phyloP scores from a whole-genome alignment of 2,113 vertebrate species.

The Tragulus kanchil region DNA sequence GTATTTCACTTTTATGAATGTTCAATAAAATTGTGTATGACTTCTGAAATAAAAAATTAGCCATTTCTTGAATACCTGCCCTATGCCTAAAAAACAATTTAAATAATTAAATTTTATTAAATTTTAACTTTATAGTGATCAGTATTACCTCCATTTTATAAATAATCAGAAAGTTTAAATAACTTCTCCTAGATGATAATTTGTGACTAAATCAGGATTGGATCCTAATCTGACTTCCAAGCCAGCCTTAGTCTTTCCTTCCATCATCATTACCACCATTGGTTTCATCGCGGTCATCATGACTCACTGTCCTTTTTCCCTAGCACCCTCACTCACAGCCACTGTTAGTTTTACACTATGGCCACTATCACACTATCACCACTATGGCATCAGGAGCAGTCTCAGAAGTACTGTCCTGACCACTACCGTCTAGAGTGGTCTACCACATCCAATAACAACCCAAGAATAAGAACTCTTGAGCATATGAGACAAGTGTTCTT shows the following conservation, averaged over 20 bases:
- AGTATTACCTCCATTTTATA: background rate
- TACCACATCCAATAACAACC: background rate
- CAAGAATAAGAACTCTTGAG: background rate
- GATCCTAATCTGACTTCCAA: background rate
- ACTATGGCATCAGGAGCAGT: too few species aligned
- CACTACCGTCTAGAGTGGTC: background rate
- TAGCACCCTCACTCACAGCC: fast-evolving
- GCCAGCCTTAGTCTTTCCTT: background rate
- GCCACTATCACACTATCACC: background rate
- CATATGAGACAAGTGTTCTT: background rate
- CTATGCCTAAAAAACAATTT: background rate
- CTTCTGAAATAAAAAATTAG: background rate
- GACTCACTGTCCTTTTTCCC: background rate
- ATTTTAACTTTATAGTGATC: background rate
- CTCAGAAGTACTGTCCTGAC: background rate
- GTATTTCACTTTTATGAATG: background rate
- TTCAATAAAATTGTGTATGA: background rate
- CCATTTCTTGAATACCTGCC: background rate
- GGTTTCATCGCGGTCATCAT: background rate
- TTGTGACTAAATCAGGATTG: background rate
- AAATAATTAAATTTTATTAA: background rate
- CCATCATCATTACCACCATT: background rate
- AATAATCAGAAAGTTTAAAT: background rate
- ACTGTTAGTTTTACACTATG: background rate
- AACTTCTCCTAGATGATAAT: background rate